Evolutionary conservation across 2,888 invertebrate genomes (phyloP), one percentile per base, ranked within the genome.

Genomic region (Apotomis capreana): DNA sequence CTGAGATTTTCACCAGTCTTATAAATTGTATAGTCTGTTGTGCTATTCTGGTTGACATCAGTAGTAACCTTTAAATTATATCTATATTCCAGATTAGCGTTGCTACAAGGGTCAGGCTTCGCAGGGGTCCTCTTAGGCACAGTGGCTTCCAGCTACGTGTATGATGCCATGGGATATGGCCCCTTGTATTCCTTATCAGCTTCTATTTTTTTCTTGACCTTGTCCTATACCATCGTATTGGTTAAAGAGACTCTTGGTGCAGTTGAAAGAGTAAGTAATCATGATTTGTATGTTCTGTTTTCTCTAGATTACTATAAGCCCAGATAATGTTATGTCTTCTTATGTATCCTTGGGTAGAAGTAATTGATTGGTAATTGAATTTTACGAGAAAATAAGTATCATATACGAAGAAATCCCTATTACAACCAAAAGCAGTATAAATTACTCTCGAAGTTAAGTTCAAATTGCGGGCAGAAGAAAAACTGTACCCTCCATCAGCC

Each of bases 91-190:
- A 76, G 76, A 46, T 40, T 76, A 15, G 58, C 76, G 4, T 13
- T 76, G 0, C 40, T 76, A 9, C 75, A 76, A 61, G 76, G 75
- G 1, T 74, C 44, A 2, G 63, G 68, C 4, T 75, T 73, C 13
- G 36, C 70, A 0, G 76, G 76, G 9, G 60, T 69, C 3, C 37
- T 76, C 4, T 44, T 71, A 9, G 76, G 76, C 5, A 69, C 75
- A 3, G 59, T 74, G 8, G 51, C 72, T 10, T 72, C 72, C 1
- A 75, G 62, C 52, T 75, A 74, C 44, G 49, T 75, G 5, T 74
- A 73, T 10, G 70, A 63, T 5, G 65, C 70, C 40, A 54, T 75
- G n/a, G 75, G 75, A 12, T 74, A 75, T 59, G 61, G 40, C 3
- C 44, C 57, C 0, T 44, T 75, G 40, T 75, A 72, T 57, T 55